A percentile compares a stretch with the other conserved stretches of the same genome.
phyloP scores from a whole-genome alignment of 2,797 vertebrate species.

The Podarcis lilfordi region DNA sequence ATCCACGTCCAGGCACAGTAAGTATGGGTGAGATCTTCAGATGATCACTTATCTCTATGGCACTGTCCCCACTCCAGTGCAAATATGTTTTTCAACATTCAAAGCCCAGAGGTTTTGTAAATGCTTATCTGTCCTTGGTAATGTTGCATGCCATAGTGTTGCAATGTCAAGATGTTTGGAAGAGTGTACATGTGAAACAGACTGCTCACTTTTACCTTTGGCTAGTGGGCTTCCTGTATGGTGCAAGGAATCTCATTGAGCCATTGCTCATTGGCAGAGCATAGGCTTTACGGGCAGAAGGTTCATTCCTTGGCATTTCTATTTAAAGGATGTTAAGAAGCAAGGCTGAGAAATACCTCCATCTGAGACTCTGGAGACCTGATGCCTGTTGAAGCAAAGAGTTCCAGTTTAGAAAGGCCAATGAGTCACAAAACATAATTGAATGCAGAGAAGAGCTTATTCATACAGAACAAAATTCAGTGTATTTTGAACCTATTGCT shows the following conservation, averaged over 20 bases:
- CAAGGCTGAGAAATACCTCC: neutral
- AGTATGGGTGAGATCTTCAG: constrained; percentile 49
- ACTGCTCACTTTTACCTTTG: neutral
- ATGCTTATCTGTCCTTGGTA: neutral
- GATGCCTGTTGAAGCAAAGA: neutral
- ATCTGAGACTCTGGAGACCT: neutral
- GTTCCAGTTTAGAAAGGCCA: neutral
- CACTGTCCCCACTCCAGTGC: neutral
- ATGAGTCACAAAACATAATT: neutral
- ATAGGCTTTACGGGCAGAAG: neutral
- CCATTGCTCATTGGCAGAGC: neutral
- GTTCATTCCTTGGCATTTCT: neutral
- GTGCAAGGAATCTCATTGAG: neutral
- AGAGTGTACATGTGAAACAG: neutral
- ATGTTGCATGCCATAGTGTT: neutral
- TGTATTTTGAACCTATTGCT: neutral
- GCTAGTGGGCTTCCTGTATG: neutral
- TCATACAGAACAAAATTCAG: neutral
- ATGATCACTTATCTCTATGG: neutral
- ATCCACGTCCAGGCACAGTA: constrained; percentile 96
- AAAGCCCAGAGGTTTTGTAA: neutral
- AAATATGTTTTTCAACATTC: neutral
- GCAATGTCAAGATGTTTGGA: neutral
- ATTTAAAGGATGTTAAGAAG: neutral
- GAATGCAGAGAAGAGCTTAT: neutral